Evolutionary conservation across 1,140 invertebrate species (phyloP).

Genomic region (Drosophila orosa): DNA sequence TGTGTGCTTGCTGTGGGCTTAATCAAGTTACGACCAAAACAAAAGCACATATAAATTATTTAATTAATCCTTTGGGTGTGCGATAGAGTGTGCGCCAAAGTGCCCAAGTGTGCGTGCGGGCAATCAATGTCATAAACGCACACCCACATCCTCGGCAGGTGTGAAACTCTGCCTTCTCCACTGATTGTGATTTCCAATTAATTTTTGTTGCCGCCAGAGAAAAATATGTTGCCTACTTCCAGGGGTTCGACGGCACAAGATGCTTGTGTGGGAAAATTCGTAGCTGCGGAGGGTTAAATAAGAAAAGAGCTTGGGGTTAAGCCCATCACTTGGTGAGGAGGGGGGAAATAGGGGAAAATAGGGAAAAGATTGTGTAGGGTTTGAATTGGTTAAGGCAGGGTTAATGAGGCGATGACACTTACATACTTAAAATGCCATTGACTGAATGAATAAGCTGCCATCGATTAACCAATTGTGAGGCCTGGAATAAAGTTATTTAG

Average conservation of each 20-base stretch:
- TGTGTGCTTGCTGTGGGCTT: slow-evolving; percentile 41
- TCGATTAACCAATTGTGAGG: slow-evolving; percentile 5
- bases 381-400: slow-evolving; percentile 1
- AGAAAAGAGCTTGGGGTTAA: slow-evolving; percentile 10
- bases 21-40: slow-evolving; percentile 77
- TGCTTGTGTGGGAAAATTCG: neutral
- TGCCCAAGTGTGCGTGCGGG: slow-evolving; percentile 60
- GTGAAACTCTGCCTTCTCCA: slow-evolving; percentile 56
- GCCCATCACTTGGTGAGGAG: slow-evolving; percentile 1
- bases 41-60: slow-evolving; percentile 82
- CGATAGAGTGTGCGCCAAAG: slow-evolving; percentile 13
- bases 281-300: slow-evolving; percentile 8
- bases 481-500: neutral
- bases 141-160: slow-evolving; percentile 47
- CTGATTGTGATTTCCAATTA: slow-evolving; percentile 74
- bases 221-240: slow-evolving; percentile 61
- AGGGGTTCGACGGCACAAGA: slow-evolving; percentile 29
- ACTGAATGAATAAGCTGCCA: slow-evolving; percentile 3
- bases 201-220: slow-evolving; percentile 33
- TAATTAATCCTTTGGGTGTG: slow-evolving; percentile 74
- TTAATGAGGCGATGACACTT: slow-evolving; percentile 12
- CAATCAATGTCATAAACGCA: slow-evolving; percentile 80
- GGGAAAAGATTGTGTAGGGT: neutral
- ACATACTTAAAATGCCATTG: slow-evolving; percentile 17
- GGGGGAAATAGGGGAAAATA: neutral